Base-by-base conservation (phyloP, 2,113 vertebrate species). In the Coptodon bakossiorum region DNA sequence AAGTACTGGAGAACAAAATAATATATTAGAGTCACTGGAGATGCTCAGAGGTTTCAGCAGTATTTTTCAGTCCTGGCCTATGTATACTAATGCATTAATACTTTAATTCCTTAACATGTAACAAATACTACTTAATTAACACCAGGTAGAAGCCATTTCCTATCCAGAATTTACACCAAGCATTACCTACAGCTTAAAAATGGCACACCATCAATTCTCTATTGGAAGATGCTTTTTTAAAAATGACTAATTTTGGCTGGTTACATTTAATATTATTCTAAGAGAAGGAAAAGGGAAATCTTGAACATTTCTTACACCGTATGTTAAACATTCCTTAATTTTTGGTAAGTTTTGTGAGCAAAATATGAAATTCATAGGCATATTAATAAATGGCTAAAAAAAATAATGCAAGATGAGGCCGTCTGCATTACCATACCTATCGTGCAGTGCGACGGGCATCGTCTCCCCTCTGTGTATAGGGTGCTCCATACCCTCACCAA, bases 391-490 rank as follows among this genome's bases (percentile, higher is more conserved):
- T 22, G 52, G 52, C 53, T 54, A 54, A 12, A 61, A 61, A 7
- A 14, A 24, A 71, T 1, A 7, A 50, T 5, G 43, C 9, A 50
- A 31, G 16, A 78, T 78, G 45, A 78, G 27, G 27, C 16, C 1
- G 6, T 73, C 38, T 71, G n/a, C 90, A 86, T 93, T 96, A 98
- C 61, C 61, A 68, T 68, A 68, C 97, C 97, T 97, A 94, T 98
- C 97, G 90, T 94, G 96, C 43, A 97, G 96, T 92, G 96, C 95
- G 29, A 97, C 92, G 92, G 97, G 96, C 96, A 97, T 95, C 29
- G 97, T 93, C 91, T 98, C 97, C 90, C 96, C 98, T 94, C 97
- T 95, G 95, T 97, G 96, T 63, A 97, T 92, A 96, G 97, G 97
- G 95, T 95, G 96, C 95, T 97, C 98, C 98, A 98, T 97, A 93